Conservation (phyloP, 2,113 vertebrate species). For the Epinephelus moara region DNA sequence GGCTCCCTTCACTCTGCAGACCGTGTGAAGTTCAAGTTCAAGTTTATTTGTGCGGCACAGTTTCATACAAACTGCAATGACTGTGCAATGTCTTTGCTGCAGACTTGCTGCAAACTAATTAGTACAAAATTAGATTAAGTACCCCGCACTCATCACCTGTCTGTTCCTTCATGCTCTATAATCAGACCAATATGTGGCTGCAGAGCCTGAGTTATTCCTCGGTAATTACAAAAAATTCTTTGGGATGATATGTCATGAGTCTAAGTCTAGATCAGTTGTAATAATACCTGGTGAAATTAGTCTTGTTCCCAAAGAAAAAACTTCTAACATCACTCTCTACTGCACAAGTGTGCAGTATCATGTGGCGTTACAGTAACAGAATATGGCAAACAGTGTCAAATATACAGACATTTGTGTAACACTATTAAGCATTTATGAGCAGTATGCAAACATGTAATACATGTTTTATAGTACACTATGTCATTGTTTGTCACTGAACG, state of each 20-base stretch:
- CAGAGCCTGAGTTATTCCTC: slow-evolving; percentile 21
- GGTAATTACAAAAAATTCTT: slow-evolving; percentile 37
- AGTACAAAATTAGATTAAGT: slow-evolving; percentile 9
- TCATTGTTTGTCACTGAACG: neutral
- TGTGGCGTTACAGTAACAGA: neutral
- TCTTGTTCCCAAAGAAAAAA: neutral
- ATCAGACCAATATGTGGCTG: neutral
- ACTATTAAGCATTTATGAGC: neutral
- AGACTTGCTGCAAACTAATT: neutral
- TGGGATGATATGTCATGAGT: slow-evolving; percentile 20
- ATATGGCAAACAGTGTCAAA: neutral
- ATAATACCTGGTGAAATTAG: neutral
- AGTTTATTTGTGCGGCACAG: slow-evolving; percentile 18
- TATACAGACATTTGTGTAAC: neutral
- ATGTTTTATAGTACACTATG: neutral
- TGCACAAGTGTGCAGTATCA: neutral
- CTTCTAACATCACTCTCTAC: neutral
- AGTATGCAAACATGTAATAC: neutral
- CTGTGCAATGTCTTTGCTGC: neutral
- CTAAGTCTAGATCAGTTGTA: neutral
- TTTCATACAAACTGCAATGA: neutral
- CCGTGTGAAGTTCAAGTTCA: neutral
- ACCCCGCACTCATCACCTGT: slow-evolving; percentile 2
- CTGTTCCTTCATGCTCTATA: slow-evolving; percentile 14
- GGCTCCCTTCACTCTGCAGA: neutral